phyloP scores from a whole-genome alignment of 2,888 invertebrate genomes.

The Agapetus fuscipes region DNA sequence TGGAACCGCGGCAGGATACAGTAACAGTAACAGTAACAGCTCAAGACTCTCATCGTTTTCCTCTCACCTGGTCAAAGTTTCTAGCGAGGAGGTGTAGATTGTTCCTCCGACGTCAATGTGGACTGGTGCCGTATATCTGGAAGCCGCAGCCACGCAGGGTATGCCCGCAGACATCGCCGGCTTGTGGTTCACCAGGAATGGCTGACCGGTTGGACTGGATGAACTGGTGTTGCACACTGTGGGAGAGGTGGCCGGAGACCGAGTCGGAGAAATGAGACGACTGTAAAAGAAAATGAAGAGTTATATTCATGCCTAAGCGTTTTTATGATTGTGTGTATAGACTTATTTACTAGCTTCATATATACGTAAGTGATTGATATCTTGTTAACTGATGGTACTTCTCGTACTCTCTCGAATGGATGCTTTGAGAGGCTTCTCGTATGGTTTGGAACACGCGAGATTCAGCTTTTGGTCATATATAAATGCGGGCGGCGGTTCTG shows the following conservation, averaged over 20 bases:
- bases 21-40: too few species aligned
- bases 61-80: slow-evolving; percentile 86
- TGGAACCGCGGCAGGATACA: too few species aligned
- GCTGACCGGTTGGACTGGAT: slow-evolving; percentile 28
- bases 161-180: slow-evolving; percentile 52
- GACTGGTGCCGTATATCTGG: slow-evolving; percentile 89
- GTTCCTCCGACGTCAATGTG: slow-evolving; percentile 97
- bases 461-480: too few species aligned
- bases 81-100: slow-evolving; percentile 92
- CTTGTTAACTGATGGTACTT: too few species aligned
- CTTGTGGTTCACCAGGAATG: slow-evolving; percentile 15
- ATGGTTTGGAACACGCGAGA: too few species aligned
- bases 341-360: too few species aligned
- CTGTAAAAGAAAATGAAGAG: neutral
- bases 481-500: too few species aligned
- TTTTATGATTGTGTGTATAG: too few species aligned
- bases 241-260: slow-evolving; percentile 31
- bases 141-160: slow-evolving; percentile 87
- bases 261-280: slow-evolving; percentile 22
- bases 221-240: slow-evolving; percentile 29
- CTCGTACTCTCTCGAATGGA: too few species aligned
- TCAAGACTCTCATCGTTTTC: too few species aligned
- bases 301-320: neutral
- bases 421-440: too few species aligned
- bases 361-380: too few species aligned